Percentiles rank a stretch among this genome's conserved stretches.
These are phyloP conservation scores for Enteromius fasciolatus DNA, from an alignment of 2,797 vertebrate species.

Conservation along the genomic window DNA sequence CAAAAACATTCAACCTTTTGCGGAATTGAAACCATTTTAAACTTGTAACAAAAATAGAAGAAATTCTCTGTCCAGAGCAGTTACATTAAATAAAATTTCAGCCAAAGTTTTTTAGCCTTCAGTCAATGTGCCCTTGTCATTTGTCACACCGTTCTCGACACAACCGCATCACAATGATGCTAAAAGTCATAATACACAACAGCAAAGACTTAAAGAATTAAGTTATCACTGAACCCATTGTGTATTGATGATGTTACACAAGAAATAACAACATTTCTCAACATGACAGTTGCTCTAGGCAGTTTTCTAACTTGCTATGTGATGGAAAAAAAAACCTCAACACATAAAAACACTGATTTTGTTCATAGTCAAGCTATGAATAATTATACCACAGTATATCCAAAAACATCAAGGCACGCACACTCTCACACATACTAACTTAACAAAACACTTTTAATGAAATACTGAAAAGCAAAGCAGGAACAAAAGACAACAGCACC, in stretches of 20 bases:
- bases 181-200: constrained; percentile 32
- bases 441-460: not conserved
- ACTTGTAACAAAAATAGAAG: constrained; percentile 48
- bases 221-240: constrained; percentile 37
- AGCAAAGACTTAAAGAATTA: constrained; percentile 44
- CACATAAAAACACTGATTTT: constrained; percentile 21
- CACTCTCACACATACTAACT: not conserved
- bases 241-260: constrained; percentile 11
- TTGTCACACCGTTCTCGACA: not conserved
- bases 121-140: constrained; percentile 9
- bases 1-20: not conserved
- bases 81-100: constrained; percentile 4
- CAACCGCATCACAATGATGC: constrained; percentile 7
- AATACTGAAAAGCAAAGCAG: constrained; percentile 23
- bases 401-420: constrained; percentile 12
- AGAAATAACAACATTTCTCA: not conserved
- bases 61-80: not conserved
- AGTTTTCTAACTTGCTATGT: not conserved
- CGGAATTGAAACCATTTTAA: constrained; percentile 1
- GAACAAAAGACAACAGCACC: constrained; percentile 43
- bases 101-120: not conserved
- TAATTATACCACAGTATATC: not conserved
- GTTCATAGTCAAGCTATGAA: constrained; percentile 15
- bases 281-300: not conserved
- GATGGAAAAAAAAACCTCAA: not conserved